phyloP scores from a whole-genome alignment of 2,113 vertebrate genomes.

The Limanda limanda region DNA sequence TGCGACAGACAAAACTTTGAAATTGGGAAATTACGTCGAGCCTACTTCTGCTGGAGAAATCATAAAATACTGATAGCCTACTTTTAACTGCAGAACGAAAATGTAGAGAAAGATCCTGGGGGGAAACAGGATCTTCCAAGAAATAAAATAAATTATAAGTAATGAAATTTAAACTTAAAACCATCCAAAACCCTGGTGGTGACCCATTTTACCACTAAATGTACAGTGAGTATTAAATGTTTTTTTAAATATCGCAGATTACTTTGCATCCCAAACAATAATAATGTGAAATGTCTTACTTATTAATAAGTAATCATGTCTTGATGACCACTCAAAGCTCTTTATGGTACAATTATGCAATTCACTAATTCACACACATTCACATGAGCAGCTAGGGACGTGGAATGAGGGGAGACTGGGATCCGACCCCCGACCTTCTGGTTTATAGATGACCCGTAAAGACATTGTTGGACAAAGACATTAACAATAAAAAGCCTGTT shows the following conservation, averaged over 20 bases:
- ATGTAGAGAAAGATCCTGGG: not conserved
- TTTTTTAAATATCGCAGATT: no score
- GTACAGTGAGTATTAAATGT: not conserved
- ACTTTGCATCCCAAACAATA: no score
- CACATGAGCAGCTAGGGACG: no score
- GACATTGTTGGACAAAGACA: constrained; percentile 12
- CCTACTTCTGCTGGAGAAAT: constrained; percentile 10
- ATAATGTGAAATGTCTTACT: no score
- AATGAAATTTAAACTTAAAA: no score
- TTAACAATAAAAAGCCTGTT: constrained; percentile 73
- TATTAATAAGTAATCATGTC: no score
- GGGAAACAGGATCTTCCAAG: constrained; percentile 1
- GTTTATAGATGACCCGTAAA: not conserved
- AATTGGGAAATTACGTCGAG: not conserved
- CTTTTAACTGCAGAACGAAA: constrained; percentile 18
- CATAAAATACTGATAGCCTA: constrained; percentile 2
- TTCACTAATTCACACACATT: no score
- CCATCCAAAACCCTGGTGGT: no score
- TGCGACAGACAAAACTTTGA: not conserved
- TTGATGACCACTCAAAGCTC: no score
- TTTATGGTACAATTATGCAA: no score
- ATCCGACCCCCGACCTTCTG: not conserved
- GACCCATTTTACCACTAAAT: constrained; percentile 5
- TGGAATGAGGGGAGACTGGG: no score
- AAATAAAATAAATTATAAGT: constrained; percentile 3